A percentile compares a stretch with the other conserved stretches of the same genome.
These are phyloP conservation scores for Sericinus montela DNA, from an alignment of 2,888 invertebrate species.

Conservation along the genomic window DNA sequence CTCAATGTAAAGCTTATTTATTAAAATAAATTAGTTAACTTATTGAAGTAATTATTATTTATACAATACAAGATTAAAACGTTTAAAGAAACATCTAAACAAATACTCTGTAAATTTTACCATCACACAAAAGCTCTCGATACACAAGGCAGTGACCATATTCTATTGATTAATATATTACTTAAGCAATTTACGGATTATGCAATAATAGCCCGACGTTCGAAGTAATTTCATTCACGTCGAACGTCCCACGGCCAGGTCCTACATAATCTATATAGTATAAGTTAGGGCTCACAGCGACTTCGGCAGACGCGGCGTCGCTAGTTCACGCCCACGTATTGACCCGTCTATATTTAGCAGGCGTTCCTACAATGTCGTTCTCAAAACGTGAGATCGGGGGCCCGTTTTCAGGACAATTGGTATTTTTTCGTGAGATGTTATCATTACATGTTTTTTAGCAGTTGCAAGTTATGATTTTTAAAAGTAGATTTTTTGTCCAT, in stretches of 20 bases:
- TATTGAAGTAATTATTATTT: no score
- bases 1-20: no score
- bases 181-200: not conserved
- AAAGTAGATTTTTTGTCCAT: no score
- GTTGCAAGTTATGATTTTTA: no score
- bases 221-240: constrained; percentile 1
- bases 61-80: no score
- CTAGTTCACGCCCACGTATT: constrained; percentile 47
- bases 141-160: no score
- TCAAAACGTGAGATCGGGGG: constrained; percentile 17
- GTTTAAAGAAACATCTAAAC: no score
- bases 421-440: not conserved
- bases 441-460: no score
- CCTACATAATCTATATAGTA: not conserved
- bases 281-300: constrained; percentile 22
- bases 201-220: not conserved
- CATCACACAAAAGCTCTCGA: no score
- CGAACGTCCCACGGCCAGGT: not conserved
- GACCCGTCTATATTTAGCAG: constrained; percentile 68
- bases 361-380: constrained; percentile 13
- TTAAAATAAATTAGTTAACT: no score
- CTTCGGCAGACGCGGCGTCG: constrained; percentile 38
- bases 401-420: constrained; percentile 3
- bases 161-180: no score
- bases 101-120: no score